These are phyloP conservation scores for Anguilla marmorata DNA, from an alignment of 2,797 vertebrate species.

Conservation along the genomic window DNA sequence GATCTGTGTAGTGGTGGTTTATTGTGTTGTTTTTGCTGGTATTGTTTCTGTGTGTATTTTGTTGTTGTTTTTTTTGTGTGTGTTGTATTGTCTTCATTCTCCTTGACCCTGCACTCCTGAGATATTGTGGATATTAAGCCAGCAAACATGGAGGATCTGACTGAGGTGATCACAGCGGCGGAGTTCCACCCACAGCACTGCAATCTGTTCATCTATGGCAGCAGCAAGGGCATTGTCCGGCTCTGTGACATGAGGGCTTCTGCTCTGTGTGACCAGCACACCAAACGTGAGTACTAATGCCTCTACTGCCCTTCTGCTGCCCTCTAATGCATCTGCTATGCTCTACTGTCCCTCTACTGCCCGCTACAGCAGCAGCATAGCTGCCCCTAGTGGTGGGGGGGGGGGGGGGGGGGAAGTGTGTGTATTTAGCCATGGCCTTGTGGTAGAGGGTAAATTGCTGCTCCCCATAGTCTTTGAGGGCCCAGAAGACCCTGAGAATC, in stretches of 20 bases:
- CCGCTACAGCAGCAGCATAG: not conserved
- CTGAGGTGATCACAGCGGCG: conserved; percentile 93
- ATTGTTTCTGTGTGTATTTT: too few species aligned
- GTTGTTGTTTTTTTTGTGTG: not conserved
- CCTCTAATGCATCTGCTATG: not conserved
- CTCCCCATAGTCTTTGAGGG: conserved; percentile 86
- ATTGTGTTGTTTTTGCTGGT: not conserved
- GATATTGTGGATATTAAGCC: conserved; percentile 99
- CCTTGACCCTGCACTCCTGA: conserved; percentile 72
- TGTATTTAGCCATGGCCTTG: not conserved
- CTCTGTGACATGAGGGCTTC: conserved; percentile 96
- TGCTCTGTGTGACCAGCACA: conserved; percentile 89
- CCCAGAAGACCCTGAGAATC: conserved; percentile 91
- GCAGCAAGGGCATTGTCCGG: conserved; percentile 98
- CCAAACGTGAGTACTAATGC: conserved; percentile 84
- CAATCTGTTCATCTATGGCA: conserved; percentile 98
- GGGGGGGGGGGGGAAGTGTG: not conserved
- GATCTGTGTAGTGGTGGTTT: not conserved
- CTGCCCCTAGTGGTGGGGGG: not conserved
- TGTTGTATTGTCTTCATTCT: conserved; percentile 33
- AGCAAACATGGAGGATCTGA: conserved; percentile 97
- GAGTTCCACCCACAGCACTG: conserved; percentile 97
- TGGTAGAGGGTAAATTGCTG: conserved; percentile 19
- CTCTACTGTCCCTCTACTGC: not conserved
- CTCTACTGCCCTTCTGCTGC: not conserved